A percentile compares a stretch with the other conserved stretches of the same genome.
Conservation (phyloP, 2,113 vertebrate species). For the Orthonyx spaldingii region DNA sequence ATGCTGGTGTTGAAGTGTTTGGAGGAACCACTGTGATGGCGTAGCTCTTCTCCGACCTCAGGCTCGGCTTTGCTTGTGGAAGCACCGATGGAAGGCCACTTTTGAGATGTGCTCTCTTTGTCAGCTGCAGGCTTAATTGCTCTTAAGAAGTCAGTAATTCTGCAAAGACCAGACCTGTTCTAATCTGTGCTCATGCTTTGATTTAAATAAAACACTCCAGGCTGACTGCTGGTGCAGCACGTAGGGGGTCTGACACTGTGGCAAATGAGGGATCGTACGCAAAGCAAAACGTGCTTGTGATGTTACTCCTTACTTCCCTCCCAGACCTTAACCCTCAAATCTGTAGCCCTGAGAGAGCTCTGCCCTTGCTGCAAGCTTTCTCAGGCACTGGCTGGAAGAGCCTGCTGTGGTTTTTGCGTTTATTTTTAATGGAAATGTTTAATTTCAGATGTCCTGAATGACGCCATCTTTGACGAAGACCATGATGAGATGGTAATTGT, state of each 20-base stretch:
- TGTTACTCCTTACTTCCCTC: neutral
- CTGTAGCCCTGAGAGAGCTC: neutral
- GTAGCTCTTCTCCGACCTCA: neutral
- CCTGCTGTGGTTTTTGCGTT: neutral
- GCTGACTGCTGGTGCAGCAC: neutral
- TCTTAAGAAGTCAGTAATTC: neutral
- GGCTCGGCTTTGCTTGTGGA: neutral
- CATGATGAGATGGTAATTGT: slow-evolving; percentile 99
- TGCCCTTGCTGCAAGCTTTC: neutral
- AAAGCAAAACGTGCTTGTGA: neutral
- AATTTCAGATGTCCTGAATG: slow-evolving; percentile 90
- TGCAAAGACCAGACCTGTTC: neutral
- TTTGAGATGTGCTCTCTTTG: neutral
- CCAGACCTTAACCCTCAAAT: neutral
- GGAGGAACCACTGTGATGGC: neutral
- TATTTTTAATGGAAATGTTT: slow-evolving; percentile 6
- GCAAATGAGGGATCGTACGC: accelerated
- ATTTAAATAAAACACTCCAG: neutral
- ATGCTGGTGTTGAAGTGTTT: neutral
- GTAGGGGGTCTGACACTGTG: neutral
- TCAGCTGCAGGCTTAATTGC: neutral
- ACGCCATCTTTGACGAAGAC: slow-evolving; percentile 97
- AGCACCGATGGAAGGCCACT: neutral
- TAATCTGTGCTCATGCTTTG: neutral
- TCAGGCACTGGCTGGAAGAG: neutral